phyloP scores from a whole-genome alignment of 2,113 vertebrate genomes.

The Prunella fulvescens region DNA sequence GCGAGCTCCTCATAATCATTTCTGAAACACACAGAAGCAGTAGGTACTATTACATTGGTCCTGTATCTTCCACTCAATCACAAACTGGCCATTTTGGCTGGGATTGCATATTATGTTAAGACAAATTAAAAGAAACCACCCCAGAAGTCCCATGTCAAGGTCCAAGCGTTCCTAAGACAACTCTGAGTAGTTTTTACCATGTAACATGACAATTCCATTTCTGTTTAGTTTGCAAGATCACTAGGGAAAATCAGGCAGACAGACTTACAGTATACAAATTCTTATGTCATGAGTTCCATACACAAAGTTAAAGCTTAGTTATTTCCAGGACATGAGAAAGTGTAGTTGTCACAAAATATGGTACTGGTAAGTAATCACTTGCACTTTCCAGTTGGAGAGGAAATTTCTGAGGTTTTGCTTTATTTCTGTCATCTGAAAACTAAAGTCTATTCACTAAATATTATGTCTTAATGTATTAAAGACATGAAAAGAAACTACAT shows the following conservation, averaged over 20 bases:
- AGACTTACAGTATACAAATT: neutral
- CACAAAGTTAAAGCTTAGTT: neutral
- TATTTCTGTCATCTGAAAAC: neutral
- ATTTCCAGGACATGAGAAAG: neutral
- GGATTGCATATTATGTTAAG: neutral
- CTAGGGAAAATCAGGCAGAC: neutral
- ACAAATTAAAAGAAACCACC: neutral
- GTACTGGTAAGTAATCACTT: neutral
- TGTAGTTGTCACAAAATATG: neutral
- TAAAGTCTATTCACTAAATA: neutral
- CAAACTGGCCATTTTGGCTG: neutral
- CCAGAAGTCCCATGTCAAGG: neutral
- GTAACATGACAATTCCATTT: neutral
- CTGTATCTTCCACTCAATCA: neutral
- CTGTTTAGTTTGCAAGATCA: neutral
- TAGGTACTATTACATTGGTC: neutral
- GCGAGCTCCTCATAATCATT: slow-evolving; percentile 98
- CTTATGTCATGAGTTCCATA: neutral
- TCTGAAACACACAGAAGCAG: slow-evolving; percentile 68
- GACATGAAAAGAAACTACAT: neutral
- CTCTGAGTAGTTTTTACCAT: neutral
- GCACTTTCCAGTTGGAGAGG: neutral
- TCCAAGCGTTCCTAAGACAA: neutral
- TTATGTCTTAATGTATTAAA: neutral
- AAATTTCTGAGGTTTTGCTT: neutral